Conservation (phyloP, 2,797 vertebrate genomes). For the Babyrousa celebensis region DNA sequence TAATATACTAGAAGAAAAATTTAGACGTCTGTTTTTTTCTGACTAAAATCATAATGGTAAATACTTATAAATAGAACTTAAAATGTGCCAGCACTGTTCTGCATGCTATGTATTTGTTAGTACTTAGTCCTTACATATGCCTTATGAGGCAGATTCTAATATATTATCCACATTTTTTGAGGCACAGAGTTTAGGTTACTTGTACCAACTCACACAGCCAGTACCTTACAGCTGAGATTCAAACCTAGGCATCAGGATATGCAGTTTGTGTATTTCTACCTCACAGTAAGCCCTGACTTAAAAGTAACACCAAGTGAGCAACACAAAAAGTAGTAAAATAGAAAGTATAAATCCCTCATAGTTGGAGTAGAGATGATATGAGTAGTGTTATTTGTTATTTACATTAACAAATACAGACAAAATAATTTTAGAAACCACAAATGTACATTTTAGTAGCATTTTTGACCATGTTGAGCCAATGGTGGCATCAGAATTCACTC, state of each 20-base stretch:
- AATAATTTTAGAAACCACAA: constrained; percentile 23
- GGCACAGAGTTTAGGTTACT: constrained; percentile 6
- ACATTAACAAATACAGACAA: constrained; percentile 15
- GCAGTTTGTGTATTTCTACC: background rate
- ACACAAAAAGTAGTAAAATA: constrained; percentile 29
- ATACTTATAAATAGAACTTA: background rate
- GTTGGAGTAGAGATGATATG: background rate
- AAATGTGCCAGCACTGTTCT: background rate
- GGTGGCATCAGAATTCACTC: background rate
- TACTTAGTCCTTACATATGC: background rate
- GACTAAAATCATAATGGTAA: constrained; percentile 31
- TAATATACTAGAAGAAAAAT: constrained; percentile 13
- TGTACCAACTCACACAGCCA: background rate
- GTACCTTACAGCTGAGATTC: background rate
- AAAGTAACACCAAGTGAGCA: constrained; percentile 24
- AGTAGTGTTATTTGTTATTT: constrained; percentile 52
- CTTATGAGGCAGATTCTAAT: background rate
- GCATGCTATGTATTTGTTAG: background rate
- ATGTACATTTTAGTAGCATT: background rate
- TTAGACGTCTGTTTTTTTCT: background rate
- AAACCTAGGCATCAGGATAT: background rate
- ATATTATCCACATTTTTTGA: background rate
- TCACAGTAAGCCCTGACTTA: background rate
- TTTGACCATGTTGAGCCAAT: background rate
- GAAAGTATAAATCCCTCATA: background rate